Evolutionary conservation across 2,113 vertebrate genomes (phyloP).

Genomic region (Kryptolebias marmoratus): DNA sequence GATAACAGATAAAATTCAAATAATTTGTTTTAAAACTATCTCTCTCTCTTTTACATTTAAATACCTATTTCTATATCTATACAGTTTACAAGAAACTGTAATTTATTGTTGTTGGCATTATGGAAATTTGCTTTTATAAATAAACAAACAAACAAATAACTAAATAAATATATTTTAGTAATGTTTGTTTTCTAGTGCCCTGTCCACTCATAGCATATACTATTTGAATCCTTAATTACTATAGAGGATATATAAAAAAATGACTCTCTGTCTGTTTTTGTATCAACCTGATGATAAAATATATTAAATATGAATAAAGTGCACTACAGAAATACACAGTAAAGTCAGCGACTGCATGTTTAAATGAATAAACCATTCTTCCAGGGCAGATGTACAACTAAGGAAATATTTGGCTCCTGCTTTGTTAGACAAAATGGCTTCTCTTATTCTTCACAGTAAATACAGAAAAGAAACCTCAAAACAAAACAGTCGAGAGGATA

Average conservation of each 20-base stretch:
- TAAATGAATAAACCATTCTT: slow-evolving; percentile 48
- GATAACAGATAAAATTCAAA: too few species aligned
- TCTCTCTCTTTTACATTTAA: too few species aligned
- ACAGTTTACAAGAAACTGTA: too few species aligned
- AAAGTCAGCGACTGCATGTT: slow-evolving; percentile 33
- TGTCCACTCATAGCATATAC: too few species aligned
- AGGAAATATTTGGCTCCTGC: slow-evolving; percentile 74
- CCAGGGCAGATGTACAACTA: slow-evolving; percentile 60
- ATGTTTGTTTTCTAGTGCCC: too few species aligned
- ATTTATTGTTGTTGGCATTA: too few species aligned
- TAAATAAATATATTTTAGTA: too few species aligned
- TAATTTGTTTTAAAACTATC: too few species aligned
- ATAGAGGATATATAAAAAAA: not conserved
- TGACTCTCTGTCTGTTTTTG: not conserved
- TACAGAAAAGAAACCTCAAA: slow-evolving; percentile 76
- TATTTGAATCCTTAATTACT: too few species aligned
- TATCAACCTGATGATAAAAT: slow-evolving; percentile 16
- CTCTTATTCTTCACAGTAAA: slow-evolving; percentile 68
- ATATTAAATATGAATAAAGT: slow-evolving; percentile 8
- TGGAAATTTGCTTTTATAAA: too few species aligned
- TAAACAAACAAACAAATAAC: too few species aligned
- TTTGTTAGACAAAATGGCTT: slow-evolving; percentile 75
- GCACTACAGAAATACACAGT: slow-evolving; percentile 30
- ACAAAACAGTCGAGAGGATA: slow-evolving; percentile 83
- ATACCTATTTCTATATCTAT: too few species aligned